Conservation (phyloP, 1,140 invertebrate genomes). For the Lepidostoma basale region DNA sequence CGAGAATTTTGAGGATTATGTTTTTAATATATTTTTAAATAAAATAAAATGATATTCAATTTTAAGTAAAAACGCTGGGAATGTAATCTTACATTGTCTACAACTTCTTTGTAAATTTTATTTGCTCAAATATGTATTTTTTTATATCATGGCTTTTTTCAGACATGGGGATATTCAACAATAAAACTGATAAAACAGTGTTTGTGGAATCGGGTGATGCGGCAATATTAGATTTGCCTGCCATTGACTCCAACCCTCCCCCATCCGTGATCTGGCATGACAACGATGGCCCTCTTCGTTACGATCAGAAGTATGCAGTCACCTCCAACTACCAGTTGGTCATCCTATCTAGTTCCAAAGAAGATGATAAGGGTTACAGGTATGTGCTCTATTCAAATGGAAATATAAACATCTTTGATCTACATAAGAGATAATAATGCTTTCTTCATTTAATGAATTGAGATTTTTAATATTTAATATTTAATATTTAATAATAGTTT, state of each 20-base stretch:
- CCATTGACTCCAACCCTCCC: slow-evolving; percentile 80
- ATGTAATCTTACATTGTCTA: too few relatives aligned
- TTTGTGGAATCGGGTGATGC: slow-evolving; percentile 78
- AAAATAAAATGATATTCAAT: too few relatives aligned
- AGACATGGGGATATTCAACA: slow-evolving; percentile 87
- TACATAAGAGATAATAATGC: too few relatives aligned
- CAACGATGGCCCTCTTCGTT: slow-evolving; percentile 70
- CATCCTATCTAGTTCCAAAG: slow-evolving; percentile 75
- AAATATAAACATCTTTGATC: too few relatives aligned
- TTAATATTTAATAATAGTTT: too few relatives aligned
- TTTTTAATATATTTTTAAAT: too few relatives aligned
- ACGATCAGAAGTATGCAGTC: slow-evolving; percentile 80
- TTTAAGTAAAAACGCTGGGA: too few relatives aligned
- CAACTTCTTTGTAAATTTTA: slow-evolving; percentile 19
- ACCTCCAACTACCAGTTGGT: slow-evolving; percentile 78
- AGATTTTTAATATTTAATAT: too few relatives aligned
- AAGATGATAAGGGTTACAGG: slow-evolving; percentile 78
- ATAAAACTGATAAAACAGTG: slow-evolving; percentile 69
- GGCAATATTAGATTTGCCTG: slow-evolving; percentile 79
- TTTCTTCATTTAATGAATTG: too few relatives aligned
- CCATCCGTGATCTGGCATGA: slow-evolving; percentile 86
- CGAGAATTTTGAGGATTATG: too few relatives aligned
- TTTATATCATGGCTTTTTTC: slow-evolving; percentile 45
- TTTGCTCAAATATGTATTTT: slow-evolving; percentile 37
- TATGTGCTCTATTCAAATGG: slow-evolving; percentile 49